Base-by-base conservation (phyloP, 2,888 invertebrate genomes). In the Fragum sueziense region DNA sequence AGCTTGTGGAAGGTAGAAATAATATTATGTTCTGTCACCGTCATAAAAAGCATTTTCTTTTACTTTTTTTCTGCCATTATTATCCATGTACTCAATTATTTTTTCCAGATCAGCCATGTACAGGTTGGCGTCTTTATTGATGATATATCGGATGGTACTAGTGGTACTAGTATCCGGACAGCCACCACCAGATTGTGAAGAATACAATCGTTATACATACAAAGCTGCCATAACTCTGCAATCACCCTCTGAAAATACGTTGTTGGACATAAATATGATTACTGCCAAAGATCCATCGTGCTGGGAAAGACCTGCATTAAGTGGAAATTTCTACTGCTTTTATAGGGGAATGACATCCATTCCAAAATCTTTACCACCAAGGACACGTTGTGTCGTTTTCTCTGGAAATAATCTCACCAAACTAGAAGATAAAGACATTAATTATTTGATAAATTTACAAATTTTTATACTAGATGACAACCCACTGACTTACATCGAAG, bases 371-470 rank as follows among this genome's bases (percentile, higher is more conserved):
- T 31, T 61, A 33, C 61, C 61, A n/a, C 14, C 20, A n/a, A 11
- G 61, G 33, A 61, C 61, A 4, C 27, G 33, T 0, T 61, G 61
- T 33, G 20, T 61, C 3, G 22, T 61, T 17, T 61, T 61, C 33
- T 14, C 27, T 20, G 57, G 57, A 57, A 57, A 57, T 22, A 25
- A 57, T 9, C 20, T 61, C 33, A 61, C 29, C 6, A 11, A 11
- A 33, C n/a, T 61, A 31, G 17, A n/a, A 14, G 33, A 4, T 7
- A 17, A 27, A 17, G 61, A 33, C 33, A 14, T 61, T 33, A 31
- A n/a, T 33, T 33, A 61, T 31, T 61, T 61, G 33, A 61, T 33
- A 20, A 61, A 61, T 61, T 61, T 61, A 33, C 17, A 61, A 61
- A 61, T 61, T 33, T 33, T 61, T 20, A 7, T 61, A 11, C 31